Conservation (phyloP, 1,140 invertebrate species). For the Mizuhopecten yessoensis region DNA sequence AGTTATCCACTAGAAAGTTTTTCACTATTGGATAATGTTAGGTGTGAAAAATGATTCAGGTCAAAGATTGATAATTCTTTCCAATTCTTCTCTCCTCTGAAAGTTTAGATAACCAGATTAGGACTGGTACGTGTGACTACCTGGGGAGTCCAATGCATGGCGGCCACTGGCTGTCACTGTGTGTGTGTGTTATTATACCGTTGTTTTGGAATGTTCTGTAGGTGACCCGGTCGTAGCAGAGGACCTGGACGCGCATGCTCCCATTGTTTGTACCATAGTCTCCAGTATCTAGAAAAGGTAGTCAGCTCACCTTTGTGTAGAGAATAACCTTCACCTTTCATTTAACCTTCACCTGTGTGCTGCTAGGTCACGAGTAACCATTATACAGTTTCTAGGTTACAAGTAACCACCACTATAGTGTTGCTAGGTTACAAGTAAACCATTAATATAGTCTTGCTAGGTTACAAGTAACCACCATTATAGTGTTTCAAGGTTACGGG, state of each 20-base stretch:
- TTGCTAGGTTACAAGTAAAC: no score
- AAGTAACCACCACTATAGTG: no score
- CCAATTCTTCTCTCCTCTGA: no score
- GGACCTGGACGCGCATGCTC: conserved; percentile 18
- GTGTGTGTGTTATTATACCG: not conserved
- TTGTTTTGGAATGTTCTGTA: conserved; percentile 38
- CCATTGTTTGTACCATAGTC: conserved; percentile 26
- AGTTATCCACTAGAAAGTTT: no score
- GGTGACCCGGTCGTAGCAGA: conserved; percentile 5
- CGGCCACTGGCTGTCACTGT: not conserved
- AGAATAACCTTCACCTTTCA: not conserved
- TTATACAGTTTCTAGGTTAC: no score
- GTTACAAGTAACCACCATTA: no score
- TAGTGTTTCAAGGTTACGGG: no score
- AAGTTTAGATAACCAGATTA: no score
- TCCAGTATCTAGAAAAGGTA: conserved; percentile 27
- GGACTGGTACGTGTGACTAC: not conserved
- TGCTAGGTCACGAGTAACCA: not conserved
- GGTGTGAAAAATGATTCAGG: no score
- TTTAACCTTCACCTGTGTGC: not conserved
- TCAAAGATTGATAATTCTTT: no score
- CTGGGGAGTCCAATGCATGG: not conserved
- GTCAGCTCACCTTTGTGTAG: not conserved
- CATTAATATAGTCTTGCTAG: no score
- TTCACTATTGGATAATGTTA: no score